A percentile compares a stretch with the other conserved stretches of the same genome.
Conservation (phyloP, 2,113 vertebrate species). For the Nyctereutes procyonoides region DNA sequence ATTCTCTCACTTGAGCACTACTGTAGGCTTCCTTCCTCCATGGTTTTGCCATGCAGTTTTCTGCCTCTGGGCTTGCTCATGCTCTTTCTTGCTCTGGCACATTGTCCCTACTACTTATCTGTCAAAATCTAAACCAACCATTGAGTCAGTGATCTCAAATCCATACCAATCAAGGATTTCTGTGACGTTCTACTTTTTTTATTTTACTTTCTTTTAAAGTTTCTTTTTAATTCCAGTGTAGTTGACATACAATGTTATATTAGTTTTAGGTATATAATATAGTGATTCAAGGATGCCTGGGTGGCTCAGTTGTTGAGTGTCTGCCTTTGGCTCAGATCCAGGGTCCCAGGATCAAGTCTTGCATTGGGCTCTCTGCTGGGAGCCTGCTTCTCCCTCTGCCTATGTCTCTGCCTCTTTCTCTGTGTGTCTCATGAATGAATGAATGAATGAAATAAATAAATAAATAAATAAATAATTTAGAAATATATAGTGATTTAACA, state of each 20-base stretch:
- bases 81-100: not conserved
- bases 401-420: too few relatives aligned
- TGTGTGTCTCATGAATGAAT: too few relatives aligned
- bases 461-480: too few relatives aligned
- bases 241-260: not conserved
- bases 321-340: too few relatives aligned
- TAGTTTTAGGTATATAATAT: not conserved
- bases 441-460: too few relatives aligned
- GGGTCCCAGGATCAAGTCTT: too few relatives aligned
- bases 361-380: too few relatives aligned
- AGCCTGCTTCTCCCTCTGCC: too few relatives aligned
- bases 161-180: not conserved
- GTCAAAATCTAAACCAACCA: not conserved
- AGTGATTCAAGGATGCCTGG: not conserved
- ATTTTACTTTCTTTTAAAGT: not conserved
- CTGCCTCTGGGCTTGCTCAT: not conserved
- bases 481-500: not conserved
- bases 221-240: not conserved
- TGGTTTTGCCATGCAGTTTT: not conserved
- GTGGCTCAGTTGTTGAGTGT: too few relatives aligned
- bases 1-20: not conserved
- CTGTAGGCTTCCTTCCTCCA: not conserved
- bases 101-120: not conserved
- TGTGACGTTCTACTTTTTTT: not conserved
- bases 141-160: not conserved